Evolutionary conservation across 2,113 vertebrate genomes (phyloP).

Genomic region (Cricetomys ansorgei): DNA sequence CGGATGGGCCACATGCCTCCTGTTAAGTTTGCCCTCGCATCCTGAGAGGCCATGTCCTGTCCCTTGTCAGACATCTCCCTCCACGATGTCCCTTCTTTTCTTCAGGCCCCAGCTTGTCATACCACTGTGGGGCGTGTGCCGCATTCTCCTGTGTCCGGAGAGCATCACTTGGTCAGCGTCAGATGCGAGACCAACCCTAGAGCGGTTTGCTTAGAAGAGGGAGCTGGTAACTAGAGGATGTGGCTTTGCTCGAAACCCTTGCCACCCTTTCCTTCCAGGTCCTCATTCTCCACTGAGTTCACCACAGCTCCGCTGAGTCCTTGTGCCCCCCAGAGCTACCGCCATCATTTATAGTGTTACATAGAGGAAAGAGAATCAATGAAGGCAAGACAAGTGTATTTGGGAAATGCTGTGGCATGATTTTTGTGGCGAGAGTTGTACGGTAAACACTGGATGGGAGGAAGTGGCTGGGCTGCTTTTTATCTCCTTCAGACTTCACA

Average conservation of each 20-base stretch:
- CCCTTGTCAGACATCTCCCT: background rate
- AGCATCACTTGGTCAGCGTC: background rate
- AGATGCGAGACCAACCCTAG: background rate
- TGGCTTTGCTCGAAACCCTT: background rate
- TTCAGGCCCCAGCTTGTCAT: background rate
- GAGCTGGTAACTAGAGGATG: no score
- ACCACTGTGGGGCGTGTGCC: background rate
- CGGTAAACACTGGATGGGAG: no score
- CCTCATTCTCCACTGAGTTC: background rate
- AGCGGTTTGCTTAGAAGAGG: background rate
- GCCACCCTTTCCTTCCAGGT: no score
- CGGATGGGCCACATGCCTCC: background rate
- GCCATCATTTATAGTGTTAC: background rate
- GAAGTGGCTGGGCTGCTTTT: background rate
- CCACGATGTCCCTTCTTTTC: no score
- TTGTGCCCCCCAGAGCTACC: background rate
- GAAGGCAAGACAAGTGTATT: background rate
- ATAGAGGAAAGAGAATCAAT: background rate
- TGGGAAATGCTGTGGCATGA: background rate
- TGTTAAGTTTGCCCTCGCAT: rapidly evolving
- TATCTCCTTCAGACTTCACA: background rate
- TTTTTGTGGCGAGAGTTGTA: background rate
- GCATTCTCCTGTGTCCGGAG: background rate
- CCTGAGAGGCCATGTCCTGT: background rate
- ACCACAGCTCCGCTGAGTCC: background rate